phyloP scores from a whole-genome alignment of 2,113 vertebrate genomes.

The Harpagus bidentatus region DNA sequence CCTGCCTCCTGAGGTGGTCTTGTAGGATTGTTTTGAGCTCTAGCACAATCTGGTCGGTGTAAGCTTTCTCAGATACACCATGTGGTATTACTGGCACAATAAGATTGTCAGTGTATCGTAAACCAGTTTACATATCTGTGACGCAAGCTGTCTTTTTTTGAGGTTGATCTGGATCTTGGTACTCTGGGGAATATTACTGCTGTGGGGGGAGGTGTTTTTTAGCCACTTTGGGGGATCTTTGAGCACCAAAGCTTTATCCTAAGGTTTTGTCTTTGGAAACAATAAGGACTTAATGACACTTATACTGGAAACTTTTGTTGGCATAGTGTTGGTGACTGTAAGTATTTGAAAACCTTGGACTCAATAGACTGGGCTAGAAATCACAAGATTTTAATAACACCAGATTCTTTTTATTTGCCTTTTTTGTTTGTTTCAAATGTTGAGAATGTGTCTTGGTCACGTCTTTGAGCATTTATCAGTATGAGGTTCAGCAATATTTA shows the following conservation, averaged over 20 bases:
- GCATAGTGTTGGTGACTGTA: not conserved
- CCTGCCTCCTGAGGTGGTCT: not conserved
- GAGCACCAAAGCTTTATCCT: not conserved
- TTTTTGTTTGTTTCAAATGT: not conserved
- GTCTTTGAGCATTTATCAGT: not conserved
- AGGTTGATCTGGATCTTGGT: not conserved
- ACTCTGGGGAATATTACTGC: not conserved
- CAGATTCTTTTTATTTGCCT: not conserved
- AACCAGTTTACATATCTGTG: not conserved
- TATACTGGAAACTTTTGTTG: not conserved
- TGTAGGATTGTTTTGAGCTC: not conserved
- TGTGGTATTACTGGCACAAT: not conserved
- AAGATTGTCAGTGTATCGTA: not conserved
- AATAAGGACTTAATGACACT: not conserved
- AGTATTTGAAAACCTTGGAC: not conserved
- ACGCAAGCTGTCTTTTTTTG: not conserved
- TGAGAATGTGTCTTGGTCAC: fast-evolving
- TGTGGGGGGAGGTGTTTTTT: not conserved
- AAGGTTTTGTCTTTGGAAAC: not conserved
- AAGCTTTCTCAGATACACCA: not conserved
- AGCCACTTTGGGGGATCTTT: not conserved
- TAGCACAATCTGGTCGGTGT: not conserved
- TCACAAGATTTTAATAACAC: not conserved
- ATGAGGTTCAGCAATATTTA: not conserved
- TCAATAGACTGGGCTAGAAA: not conserved